phyloP scores from a whole-genome alignment of 92 coral and sea anemone species.

The Hydrozoanthus gracilis region DNA sequence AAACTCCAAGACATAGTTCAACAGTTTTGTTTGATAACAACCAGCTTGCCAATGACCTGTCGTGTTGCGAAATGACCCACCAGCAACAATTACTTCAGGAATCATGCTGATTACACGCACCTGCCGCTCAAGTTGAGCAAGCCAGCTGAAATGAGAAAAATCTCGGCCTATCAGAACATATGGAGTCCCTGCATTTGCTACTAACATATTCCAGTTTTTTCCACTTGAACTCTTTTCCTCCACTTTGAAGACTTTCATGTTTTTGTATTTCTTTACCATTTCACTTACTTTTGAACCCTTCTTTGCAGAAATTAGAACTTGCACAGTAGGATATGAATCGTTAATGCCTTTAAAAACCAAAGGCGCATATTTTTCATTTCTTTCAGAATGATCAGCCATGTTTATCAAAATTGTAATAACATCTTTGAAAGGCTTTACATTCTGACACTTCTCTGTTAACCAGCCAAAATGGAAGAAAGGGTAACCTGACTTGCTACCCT shows the following conservation, averaged over 20 bases:
- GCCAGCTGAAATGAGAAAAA: slow-evolving; percentile 42
- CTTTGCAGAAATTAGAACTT: slow-evolving; percentile 17
- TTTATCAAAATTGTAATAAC: slow-evolving; percentile 33
- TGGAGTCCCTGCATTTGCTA: slow-evolving; percentile 12
- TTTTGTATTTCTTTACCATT: neutral
- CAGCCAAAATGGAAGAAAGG: slow-evolving; percentile 66
- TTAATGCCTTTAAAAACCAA: slow-evolving; percentile 27
- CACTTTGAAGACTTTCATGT: slow-evolving; percentile 19
- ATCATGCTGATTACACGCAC: slow-evolving; percentile 29
- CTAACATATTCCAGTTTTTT: slow-evolving; percentile 24
- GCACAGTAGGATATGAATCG: slow-evolving; percentile 26
- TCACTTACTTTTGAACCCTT: slow-evolving; percentile 26
- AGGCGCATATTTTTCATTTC: slow-evolving; percentile 19
- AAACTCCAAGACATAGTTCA: slow-evolving; percentile 34
- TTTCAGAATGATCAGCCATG: slow-evolving; percentile 26
- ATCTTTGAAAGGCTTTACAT: slow-evolving; percentile 49
- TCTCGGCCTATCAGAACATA: slow-evolving; percentile 38
- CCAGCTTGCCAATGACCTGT: slow-evolving; percentile 39
- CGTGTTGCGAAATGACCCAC: slow-evolving; percentile 41
- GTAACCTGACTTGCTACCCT: slow-evolving; percentile 58
- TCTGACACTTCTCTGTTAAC: slow-evolving; percentile 47
- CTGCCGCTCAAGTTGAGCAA: slow-evolving; percentile 40
- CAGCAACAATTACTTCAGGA: slow-evolving; percentile 29
- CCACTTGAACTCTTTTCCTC: slow-evolving; percentile 13
- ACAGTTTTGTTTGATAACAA: slow-evolving; percentile 30